Evolutionary conservation across 64 coral and sea anemone genomes (phyloP).

Genomic region (Dendrophyllia cribrosa): DNA sequence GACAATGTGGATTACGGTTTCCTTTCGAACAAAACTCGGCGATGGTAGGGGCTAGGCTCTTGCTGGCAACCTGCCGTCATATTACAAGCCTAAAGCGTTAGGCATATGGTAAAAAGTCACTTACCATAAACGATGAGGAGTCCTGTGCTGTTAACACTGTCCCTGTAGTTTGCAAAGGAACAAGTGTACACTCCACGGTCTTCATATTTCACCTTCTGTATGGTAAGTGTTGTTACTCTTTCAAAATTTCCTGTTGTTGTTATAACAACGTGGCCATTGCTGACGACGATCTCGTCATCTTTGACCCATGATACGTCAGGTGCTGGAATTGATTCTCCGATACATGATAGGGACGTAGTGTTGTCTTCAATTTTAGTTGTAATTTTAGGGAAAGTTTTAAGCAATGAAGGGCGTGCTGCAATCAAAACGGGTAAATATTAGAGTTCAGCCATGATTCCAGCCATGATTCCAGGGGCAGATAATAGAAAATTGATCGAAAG

Average conservation of each 20-base stretch:
- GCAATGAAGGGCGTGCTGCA: not conserved
- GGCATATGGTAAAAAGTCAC: too few relatives aligned
- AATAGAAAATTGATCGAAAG: too few relatives aligned
- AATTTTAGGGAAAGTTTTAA: not conserved
- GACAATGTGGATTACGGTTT: too few relatives aligned
- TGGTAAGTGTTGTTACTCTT: not conserved
- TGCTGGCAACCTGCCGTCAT: too few relatives aligned
- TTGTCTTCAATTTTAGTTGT: not conserved
- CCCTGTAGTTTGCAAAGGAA: constrained; percentile 25
- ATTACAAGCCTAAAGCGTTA: too few relatives aligned
- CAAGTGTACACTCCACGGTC: constrained; percentile 31
- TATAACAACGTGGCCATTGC: not conserved
- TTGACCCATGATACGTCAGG: constrained; percentile 19
- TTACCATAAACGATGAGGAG: constrained; percentile 13
- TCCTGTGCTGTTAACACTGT: not conserved
- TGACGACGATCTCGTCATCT: not conserved
- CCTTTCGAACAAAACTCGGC: too few relatives aligned
- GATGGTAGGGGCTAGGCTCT: too few relatives aligned
- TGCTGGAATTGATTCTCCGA: constrained; percentile 26
- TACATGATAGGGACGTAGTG: not conserved
- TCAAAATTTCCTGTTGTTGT: not conserved
- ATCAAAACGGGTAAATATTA: not conserved
- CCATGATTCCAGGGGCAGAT: too few relatives aligned
- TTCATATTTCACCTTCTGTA: not conserved
- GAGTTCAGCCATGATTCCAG: too few relatives aligned